These are phyloP conservation scores for Cryptus armator DNA, from an alignment of 2,888 invertebrate species.

Conservation along the genomic window DNA sequence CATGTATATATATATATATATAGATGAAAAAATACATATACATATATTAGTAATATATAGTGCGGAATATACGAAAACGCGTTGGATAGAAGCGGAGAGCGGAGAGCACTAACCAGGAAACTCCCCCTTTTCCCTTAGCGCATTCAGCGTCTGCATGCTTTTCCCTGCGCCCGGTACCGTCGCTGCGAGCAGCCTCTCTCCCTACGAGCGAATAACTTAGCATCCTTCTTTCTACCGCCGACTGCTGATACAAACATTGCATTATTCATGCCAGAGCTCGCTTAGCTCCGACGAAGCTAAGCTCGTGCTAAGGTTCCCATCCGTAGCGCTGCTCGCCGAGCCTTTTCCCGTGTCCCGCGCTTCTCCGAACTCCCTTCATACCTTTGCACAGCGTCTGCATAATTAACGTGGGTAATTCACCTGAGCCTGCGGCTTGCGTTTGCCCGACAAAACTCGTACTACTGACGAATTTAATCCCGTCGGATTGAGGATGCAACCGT, in stretches of 20 bases:
- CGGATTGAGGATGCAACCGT: conserved; percentile 57
- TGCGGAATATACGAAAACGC: conserved; percentile 18
- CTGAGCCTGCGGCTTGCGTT: conserved; percentile 62
- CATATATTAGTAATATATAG: conserved; percentile 9
- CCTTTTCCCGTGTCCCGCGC: conserved; percentile 6
- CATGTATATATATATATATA: neutral
- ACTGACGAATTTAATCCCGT: conserved; percentile 66
- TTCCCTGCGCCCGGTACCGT: conserved; percentile 32
- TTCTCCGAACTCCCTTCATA: conserved; percentile 11
- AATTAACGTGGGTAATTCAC: conserved; percentile 77
- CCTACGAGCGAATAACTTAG: conserved; percentile 66
- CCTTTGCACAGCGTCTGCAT: conserved; percentile 70
- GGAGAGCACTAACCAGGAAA: conserved; percentile 24
- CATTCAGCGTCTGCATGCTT: conserved; percentile 45
- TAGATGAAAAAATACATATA: neutral
- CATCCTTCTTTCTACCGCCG: conserved; percentile 68
- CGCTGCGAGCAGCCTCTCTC: conserved; percentile 28
- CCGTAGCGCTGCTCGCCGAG: conserved; percentile 40
- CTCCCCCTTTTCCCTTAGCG: neutral
- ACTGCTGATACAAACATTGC: conserved; percentile 77
- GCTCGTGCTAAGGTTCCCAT: conserved; percentile 70
- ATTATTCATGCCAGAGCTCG: conserved; percentile 76
- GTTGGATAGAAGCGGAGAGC: neutral
- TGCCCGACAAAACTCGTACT: conserved; percentile 52
- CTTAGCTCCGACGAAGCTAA: conserved; percentile 70